These are phyloP conservation scores for Lordiphosa clarofinis DNA, from an alignment of 1,140 invertebrate genomes.

Conservation along the genomic window DNA sequence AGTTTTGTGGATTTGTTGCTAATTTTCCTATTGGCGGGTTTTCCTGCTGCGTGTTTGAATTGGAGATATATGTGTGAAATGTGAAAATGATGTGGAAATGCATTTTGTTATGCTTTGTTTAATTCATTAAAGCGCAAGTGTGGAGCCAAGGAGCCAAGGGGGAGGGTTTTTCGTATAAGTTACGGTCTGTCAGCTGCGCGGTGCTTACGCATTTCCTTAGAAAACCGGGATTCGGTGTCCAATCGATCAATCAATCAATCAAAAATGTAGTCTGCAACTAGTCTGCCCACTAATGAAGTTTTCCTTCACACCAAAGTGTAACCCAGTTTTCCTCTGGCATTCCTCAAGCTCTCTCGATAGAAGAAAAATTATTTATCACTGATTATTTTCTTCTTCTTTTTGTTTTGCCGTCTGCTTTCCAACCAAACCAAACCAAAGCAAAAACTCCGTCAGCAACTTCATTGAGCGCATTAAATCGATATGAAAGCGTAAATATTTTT, in stretches of 20 bases:
- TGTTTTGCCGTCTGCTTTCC: constrained; percentile 53
- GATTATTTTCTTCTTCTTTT: constrained; percentile 46
- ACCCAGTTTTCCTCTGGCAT: constrained; percentile 53
- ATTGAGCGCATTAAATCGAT: constrained; percentile 69
- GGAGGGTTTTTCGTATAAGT: constrained; percentile 3
- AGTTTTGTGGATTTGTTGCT: constrained; percentile 40
- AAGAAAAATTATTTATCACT: constrained; percentile 63
- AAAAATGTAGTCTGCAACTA: constrained; percentile 14
- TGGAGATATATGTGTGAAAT: constrained; percentile 34
- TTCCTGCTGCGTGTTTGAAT: constrained; percentile 56
- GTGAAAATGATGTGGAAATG: constrained; percentile 51
- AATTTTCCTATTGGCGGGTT: constrained; percentile 36
- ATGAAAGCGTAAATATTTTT: constrained; percentile 75
- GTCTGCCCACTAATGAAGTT: constrained; percentile 32
- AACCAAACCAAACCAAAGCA: neutral
- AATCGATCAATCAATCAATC: constrained; percentile 59
- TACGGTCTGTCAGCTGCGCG: constrained; percentile 9
- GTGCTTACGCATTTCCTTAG: constrained; percentile 10
- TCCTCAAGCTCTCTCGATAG: constrained; percentile 19
- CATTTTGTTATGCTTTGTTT: constrained; percentile 56
- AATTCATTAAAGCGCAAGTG: constrained; percentile 58
- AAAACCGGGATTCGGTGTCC: constrained; percentile 15
- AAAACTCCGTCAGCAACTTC: constrained; percentile 20
- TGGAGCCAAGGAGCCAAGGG: constrained; percentile 30
- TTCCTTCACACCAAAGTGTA: constrained; percentile 28